These are phyloP conservation scores for Laothoe populi DNA, from an alignment of 2,888 invertebrate genomes.

Conservation along the genomic window DNA sequence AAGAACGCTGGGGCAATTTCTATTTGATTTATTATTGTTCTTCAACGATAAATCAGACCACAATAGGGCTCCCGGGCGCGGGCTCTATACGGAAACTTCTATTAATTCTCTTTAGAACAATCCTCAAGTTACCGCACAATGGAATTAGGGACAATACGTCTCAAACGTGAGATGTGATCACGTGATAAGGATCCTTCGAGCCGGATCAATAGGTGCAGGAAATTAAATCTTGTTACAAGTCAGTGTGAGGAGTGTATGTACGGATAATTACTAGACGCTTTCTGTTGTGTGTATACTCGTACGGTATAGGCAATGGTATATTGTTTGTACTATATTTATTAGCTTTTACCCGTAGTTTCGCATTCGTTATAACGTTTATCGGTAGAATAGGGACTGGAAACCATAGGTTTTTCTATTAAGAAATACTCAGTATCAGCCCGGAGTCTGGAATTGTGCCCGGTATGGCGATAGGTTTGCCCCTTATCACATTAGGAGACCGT, in stretches of 20 bases:
- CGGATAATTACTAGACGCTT: background rate
- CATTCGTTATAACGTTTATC: too few relatives aligned
- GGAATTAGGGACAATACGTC: constrained; percentile 77
- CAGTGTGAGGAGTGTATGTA: background rate
- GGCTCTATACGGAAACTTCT: constrained; percentile 69
- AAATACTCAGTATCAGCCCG: too few relatives aligned
- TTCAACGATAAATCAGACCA: constrained; percentile 80
- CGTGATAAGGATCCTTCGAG: constrained; percentile 48
- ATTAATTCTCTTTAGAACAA: constrained; percentile 82
- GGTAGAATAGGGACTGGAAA: too few relatives aligned
- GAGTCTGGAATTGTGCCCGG: too few relatives aligned
- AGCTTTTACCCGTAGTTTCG: too few relatives aligned
- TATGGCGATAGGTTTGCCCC: too few relatives aligned
- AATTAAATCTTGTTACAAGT: constrained; percentile 35
- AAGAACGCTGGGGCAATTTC: constrained; percentile 72
- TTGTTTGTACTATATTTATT: too few relatives aligned
- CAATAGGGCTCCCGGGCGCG: constrained; percentile 70
- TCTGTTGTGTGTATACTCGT: background rate
- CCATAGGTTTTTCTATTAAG: too few relatives aligned
- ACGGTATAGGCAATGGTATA: background rate
- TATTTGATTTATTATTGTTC: constrained; percentile 84
- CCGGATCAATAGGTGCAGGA: constrained; percentile 38
- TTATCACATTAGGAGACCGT: too few relatives aligned
- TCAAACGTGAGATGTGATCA: constrained; percentile 73
- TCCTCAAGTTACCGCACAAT: constrained; percentile 73